Conservation (phyloP, 2,113 vertebrate species). For the Odontesthes bonariensis region DNA sequence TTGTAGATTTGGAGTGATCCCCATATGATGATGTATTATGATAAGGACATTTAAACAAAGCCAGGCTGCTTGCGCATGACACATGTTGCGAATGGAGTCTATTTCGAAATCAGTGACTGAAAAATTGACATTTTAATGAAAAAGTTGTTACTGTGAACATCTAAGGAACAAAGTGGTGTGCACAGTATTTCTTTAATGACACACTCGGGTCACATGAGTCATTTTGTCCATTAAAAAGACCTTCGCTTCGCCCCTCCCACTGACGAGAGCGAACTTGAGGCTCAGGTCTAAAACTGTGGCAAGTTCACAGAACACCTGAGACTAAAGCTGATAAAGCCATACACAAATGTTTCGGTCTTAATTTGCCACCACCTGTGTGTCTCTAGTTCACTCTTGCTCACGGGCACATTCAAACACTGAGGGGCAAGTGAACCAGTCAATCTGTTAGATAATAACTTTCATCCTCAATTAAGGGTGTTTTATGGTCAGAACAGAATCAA, state of each 20-base stretch:
- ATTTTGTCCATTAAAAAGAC: conserved; percentile 60
- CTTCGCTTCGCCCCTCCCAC: conserved; percentile 63
- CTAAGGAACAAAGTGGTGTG: conserved; percentile 11
- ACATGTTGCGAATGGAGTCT: background rate
- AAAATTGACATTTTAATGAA: background rate
- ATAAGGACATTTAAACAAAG: background rate
- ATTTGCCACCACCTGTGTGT: conserved; percentile 14
- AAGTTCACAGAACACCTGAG: conserved; percentile 36
- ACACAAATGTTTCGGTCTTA: conserved; percentile 29
- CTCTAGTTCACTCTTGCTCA: background rate
- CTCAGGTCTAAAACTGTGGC: conserved; percentile 42
- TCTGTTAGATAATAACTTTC: conserved; percentile 26
- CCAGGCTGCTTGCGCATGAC: background rate
- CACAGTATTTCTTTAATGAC: conserved; percentile 30
- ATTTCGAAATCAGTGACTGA: background rate
- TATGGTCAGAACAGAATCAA: conserved; percentile 38
- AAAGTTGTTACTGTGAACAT: conserved; percentile 4
- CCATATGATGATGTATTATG: background rate
- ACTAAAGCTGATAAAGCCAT: conserved; percentile 26
- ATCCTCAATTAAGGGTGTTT: background rate
- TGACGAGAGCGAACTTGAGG: conserved; percentile 44
- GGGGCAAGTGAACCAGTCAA: background rate
- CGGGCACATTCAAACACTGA: background rate
- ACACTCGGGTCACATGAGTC: conserved; percentile 49
- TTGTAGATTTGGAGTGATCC: background rate